Conservation (phyloP, 1,140 invertebrate genomes). For the Diprion similis region DNA sequence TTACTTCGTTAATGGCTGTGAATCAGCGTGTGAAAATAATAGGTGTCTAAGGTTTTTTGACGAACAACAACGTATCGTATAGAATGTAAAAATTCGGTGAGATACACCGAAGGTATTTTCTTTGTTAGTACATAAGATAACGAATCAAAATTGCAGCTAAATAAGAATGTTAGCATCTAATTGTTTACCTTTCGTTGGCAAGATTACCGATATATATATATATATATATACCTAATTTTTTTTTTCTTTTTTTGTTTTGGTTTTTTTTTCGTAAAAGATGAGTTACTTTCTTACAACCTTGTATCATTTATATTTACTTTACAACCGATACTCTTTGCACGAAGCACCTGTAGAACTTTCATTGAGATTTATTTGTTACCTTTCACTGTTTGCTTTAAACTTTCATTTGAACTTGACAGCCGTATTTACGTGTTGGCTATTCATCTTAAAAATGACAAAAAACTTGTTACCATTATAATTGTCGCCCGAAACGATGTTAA, state of each 20-base stretch:
- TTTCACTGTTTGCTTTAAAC: not conserved
- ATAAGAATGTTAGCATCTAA: too few relatives aligned
- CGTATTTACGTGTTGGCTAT: slow-evolving; percentile 21
- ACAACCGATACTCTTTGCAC: not conserved
- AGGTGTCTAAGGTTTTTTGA: too few relatives aligned
- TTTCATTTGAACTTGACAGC: too few relatives aligned
- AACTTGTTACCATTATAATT: slow-evolving; percentile 27
- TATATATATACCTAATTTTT: not conserved
- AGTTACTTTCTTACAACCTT: slow-evolving; percentile 61
- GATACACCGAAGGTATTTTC: too few relatives aligned
- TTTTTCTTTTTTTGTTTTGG: not conserved
- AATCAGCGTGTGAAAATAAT: too few relatives aligned
- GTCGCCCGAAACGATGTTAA: slow-evolving; percentile 20
- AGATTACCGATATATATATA: not conserved
- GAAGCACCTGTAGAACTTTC: not conserved
- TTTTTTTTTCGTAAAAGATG: slow-evolving; percentile 50
- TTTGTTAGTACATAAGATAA: too few relatives aligned
- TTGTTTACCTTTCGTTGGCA: too few relatives aligned
- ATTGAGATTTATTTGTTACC: not conserved
- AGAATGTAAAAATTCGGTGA: too few relatives aligned
- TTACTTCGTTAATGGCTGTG: too few relatives aligned
- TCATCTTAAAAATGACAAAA: slow-evolving; percentile 43
- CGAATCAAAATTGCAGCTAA: too few relatives aligned
- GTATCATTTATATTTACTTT: slow-evolving; percentile 45
- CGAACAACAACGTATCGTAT: too few relatives aligned